Evolutionary conservation across 2,113 vertebrate genomes (phyloP), one percentile per base, ranked within the genome.

Genomic region (Gallinago paraguaiae): DNA sequence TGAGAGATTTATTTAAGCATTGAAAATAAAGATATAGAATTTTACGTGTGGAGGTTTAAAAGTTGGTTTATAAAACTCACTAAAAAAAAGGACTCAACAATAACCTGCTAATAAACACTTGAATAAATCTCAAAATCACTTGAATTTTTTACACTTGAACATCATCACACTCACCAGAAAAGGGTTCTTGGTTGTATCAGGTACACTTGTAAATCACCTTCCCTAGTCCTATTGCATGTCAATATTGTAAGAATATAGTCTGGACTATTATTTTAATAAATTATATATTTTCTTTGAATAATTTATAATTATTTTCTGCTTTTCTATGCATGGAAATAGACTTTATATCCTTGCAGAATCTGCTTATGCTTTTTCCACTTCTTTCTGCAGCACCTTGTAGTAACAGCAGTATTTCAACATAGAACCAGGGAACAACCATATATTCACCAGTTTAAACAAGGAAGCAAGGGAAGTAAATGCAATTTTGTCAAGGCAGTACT

Each of bases 171-270:
- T 35, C 17, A 64, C 7, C 16, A 68, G 24, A 68, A 72, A 39
- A 72, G 7, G 8, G 5, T 3, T 0, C 6, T 61, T 22, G 8
- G 2, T 4, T 43, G 3, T 33, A 54, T 33, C 18, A 51, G 6
- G 33, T 28, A 5, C 53, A 39, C 61, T 51, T 61, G 43, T 23
- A 43, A 81, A 57, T 51, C 16, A 3, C 17, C 25, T 50, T 3
- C 10, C 6, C 53, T 50, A 57, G 9, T 45, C 17, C 35, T 2
- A 7, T 30, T 63, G 25, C 13, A 46, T 13, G 23, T 2, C 28
- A 68, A 7, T 11, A 24, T 43, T 59, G 3, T 28, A 82, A 71
- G 30, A 45, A 43, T 41, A 43, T n/a, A 14, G 17, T 7, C 7
- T 63, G 16, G 17, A 71, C 4, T 28, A 25, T 15, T 37, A 45